These are phyloP conservation scores for Eristalis arbustorum DNA, from an alignment of 2,888 invertebrate species.

Conservation along the genomic window DNA sequence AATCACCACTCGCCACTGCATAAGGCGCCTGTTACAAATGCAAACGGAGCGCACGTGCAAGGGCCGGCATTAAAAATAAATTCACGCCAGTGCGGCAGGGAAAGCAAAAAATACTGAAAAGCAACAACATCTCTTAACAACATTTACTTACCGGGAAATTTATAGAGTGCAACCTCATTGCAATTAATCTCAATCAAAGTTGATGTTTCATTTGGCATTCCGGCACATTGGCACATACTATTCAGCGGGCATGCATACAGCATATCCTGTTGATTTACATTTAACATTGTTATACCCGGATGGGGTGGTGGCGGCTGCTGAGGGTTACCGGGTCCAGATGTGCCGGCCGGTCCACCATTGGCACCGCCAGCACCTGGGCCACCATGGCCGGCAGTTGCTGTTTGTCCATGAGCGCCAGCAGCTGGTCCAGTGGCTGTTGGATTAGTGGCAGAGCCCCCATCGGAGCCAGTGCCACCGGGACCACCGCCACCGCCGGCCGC, in stretches of 20 bases:
- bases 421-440: slow-evolving; percentile 42
- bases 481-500: slow-evolving; percentile 73
- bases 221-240: slow-evolving; percentile 80
- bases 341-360: slow-evolving; percentile 70
- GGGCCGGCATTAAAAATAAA: slow-evolving; percentile 32
- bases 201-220: slow-evolving; percentile 80
- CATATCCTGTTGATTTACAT: slow-evolving; percentile 79
- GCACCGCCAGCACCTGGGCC: slow-evolving; percentile 61
- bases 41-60: not conserved
- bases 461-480: slow-evolving; percentile 47
- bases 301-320: slow-evolving; percentile 49
- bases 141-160: slow-evolving; percentile 80
- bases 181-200: slow-evolving; percentile 80
- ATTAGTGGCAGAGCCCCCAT: slow-evolving; percentile 44
- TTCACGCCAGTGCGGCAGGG: not conserved
- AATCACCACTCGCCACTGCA: slow-evolving; percentile 25
- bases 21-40: slow-evolving; percentile 16
- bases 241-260: slow-evolving; percentile 80
- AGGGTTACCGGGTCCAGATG: slow-evolving; percentile 71
- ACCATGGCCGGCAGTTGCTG: slow-evolving; percentile 57
- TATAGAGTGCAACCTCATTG: slow-evolving; percentile 80
- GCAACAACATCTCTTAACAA: slow-evolving; percentile 10
- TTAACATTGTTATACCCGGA: slow-evolving; percentile 75
- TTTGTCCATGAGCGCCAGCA: slow-evolving; percentile 70
- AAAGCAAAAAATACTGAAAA: not conserved